These are phyloP conservation scores for Drosophila leonis DNA, from an alignment of 2,888 invertebrate genomes.

Conservation along the genomic window DNA sequence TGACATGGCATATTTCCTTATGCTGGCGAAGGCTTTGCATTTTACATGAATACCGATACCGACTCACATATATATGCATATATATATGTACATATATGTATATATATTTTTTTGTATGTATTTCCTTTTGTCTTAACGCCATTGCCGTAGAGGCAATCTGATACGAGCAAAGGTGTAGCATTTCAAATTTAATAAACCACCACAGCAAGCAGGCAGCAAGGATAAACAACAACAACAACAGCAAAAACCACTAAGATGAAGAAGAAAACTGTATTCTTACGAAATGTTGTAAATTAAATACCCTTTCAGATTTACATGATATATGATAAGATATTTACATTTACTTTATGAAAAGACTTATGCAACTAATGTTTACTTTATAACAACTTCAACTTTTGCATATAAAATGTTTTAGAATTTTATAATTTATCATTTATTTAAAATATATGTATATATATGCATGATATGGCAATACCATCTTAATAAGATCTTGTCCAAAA, in stretches of 20 bases:
- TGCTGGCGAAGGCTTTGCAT: constrained; percentile 68
- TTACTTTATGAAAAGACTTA: neutral
- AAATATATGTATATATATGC: too few relatives aligned
- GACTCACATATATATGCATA: constrained; percentile 7
- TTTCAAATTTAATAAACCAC: constrained; percentile 77
- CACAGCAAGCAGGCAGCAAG: constrained; percentile 34
- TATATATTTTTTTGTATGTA: constrained; percentile 59
- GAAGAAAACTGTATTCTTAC: neutral
- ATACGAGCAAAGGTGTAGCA: constrained; percentile 74
- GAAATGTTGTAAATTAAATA: constrained; percentile 1
- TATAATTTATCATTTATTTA: too few relatives aligned
- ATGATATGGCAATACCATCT: too few relatives aligned
- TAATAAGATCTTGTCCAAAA: too few relatives aligned
- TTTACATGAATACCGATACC: constrained; percentile 68
- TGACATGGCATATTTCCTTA: constrained; percentile 77
- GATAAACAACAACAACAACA: constrained; percentile 23
- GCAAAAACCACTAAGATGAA: constrained; percentile 20
- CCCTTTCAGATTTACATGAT: neutral
- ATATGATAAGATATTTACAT: neutral
- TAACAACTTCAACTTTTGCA: too few relatives aligned
- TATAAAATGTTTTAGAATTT: too few relatives aligned
- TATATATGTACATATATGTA: neutral
- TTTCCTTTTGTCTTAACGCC: constrained; percentile 72
- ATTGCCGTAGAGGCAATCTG: constrained; percentile 63
- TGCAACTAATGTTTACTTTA: too few relatives aligned